Base-by-base conservation (phyloP, 2,888 invertebrate species). In the Lysandra bellargus region DNA sequence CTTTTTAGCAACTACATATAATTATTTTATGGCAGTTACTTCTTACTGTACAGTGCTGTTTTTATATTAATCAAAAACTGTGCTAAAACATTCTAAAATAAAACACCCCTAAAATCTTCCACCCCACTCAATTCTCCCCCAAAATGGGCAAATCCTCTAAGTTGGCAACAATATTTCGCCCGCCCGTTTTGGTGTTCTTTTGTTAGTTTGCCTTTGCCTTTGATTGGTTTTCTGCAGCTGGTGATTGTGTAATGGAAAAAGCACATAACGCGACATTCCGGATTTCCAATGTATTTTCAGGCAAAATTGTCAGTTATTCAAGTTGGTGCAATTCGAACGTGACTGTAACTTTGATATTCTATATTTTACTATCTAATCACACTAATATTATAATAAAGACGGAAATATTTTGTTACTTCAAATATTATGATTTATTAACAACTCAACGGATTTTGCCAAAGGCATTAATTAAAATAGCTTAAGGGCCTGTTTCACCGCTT, bases 131-230 rank as follows among this genome's bases (percentile, higher is more conserved):
- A 57, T 57, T 57, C 17, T 57, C 17, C 4, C 49, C 57, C 17
- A 57, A 57, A 57, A 57, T 17, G 12, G 12, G 57, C 17, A 17
- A 57, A 57, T 4, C 4, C 17, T 17, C 57, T 57, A 57, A 17
- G 14, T 17, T 57, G 17, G 17, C 57, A 57, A 57, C 17, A 57
- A 4, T 23, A 6, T 23, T 61, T 78, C 78, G 81, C 79, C 78
- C 79, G 79, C 76, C 72, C 79, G 49, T 76, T 76, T 53, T 7
- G 49, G 60, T 17, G 9, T 75, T n/a, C 76, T 79, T 79, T 69
- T 79, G 81, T 76, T 75, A 74, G 79, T 79, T 79, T 79, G 40
- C 23, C 60, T 79, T 72, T 78, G 76, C 33, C 76, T 75, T 75
- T 57, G 76, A 76, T 76, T 76, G 76, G 57, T 76, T 76, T 76